These are phyloP conservation scores for Mastomys coucha DNA, from an alignment of 2,113 vertebrate species.

Conservation along the genomic window DNA sequence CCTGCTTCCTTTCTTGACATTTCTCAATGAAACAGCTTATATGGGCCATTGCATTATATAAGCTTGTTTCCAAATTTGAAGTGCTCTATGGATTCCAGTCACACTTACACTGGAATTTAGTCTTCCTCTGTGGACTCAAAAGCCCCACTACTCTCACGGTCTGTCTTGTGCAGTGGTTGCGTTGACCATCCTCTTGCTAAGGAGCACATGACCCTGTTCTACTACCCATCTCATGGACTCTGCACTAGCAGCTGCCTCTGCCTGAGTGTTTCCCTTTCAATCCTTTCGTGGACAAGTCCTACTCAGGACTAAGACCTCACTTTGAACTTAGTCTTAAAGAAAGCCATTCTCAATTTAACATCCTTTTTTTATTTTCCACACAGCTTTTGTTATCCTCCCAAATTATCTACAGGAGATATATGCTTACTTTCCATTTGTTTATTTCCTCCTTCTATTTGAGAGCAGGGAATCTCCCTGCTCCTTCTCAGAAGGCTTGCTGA, in stretches of 20 bases:
- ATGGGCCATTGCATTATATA: neutral
- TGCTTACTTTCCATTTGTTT: neutral
- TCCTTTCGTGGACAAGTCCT: no score
- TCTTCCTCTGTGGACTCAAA: neutral
- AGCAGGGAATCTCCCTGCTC: neutral
- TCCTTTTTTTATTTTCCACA: neutral
- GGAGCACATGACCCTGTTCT: neutral
- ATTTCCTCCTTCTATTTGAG: neutral
- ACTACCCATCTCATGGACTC: neutral
- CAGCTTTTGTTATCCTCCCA: neutral
- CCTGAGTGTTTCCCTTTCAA: neutral
- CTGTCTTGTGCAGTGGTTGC: neutral
- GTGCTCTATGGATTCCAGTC: neutral
- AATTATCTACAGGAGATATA: neutral
- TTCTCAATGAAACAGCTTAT: neutral
- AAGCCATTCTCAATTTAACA: neutral
- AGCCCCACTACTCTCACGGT: accelerated
- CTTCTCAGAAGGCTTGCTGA: neutral
- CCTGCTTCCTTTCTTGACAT: neutral
- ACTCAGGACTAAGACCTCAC: neutral
- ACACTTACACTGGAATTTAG: neutral
- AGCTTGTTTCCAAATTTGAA: neutral
- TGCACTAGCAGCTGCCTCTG: neutral
- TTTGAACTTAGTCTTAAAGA: neutral
- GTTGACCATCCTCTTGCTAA: neutral